These are phyloP conservation scores for Callipepla californica DNA, from an alignment of 2,113 vertebrate species.

Conservation along the genomic window DNA sequence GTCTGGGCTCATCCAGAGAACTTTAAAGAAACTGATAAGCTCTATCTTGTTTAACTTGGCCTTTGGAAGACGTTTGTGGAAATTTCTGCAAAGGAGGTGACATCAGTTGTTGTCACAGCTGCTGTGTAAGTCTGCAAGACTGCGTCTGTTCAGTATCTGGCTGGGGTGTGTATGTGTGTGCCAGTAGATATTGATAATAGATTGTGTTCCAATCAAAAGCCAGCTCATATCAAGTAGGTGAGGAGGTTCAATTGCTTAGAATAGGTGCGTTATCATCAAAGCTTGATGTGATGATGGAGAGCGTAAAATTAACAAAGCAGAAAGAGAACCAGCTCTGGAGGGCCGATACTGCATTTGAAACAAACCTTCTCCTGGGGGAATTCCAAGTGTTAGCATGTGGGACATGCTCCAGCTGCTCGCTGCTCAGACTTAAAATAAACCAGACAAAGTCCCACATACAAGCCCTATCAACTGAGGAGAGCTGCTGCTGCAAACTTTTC, in stretches of 20 bases:
- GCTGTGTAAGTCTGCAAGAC: conserved; percentile 47
- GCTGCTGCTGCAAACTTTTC: neutral
- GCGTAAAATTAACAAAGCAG: neutral
- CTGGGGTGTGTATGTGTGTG: neutral
- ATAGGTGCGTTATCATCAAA: neutral
- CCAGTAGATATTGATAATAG: conserved; percentile 10
- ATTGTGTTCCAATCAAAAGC: conserved; percentile 48
- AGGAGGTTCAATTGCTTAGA: neutral
- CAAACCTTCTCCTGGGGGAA: conserved; percentile 33
- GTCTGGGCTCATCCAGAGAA: conserved; percentile 37
- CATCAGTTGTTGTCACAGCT: conserved; percentile 77
- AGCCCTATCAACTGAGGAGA: neutral
- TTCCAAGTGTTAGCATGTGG: conserved; percentile 67
- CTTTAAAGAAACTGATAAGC: conserved; percentile 72
- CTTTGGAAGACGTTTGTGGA: conserved; percentile 71
- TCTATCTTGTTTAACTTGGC: conserved; percentile 73
- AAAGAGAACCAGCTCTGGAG: neutral
- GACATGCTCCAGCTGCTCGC: conserved; percentile 64
- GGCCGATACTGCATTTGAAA: neutral
- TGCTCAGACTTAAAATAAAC: conserved; percentile 65
- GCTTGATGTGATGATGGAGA: neutral
- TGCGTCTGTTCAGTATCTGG: conserved; percentile 29
- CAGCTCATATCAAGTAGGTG: neutral
- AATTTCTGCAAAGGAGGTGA: conserved; percentile 74
- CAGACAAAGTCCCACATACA: conserved; percentile 36